Evolutionary conservation across 2,888 invertebrate genomes (phyloP), one percentile per base, ranked within the genome.

Genomic region (Acanthopleura granulata): DNA sequence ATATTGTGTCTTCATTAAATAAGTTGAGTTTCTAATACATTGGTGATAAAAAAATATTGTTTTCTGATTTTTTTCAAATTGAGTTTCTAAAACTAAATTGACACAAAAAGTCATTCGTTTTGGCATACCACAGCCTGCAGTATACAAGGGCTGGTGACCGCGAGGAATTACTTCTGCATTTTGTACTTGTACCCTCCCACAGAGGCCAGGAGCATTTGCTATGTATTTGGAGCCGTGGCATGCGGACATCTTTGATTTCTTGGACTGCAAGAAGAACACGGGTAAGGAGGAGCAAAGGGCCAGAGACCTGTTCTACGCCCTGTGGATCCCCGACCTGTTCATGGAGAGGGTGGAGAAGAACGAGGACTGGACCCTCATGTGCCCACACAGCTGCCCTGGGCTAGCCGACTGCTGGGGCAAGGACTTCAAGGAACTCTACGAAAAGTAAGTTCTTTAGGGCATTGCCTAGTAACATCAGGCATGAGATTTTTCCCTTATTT

Each of bases 141-240:
- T n/a, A n/a, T n/a, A n/a, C n/a, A n/a, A n/a, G n/a, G n/a, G n/a
- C n/a, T n/a, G n/a, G n/a, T n/a, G n/a, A n/a, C n/a, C n/a, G n/a
- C n/a, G n/a, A n/a, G n/a, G n/a, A n/a, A n/a, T n/a, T n/a, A n/a
- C n/a, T n/a, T n/a, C n/a, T n/a, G 40, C 9, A 40, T 40, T 40
- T 40, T 40, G 40, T 40, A 9, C 9, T 40, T 40, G 40, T 9
- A 3, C 40, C 40, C 9, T 40, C 9, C 40, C 40, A 9, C 85
- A 93, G 93, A 92, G 98, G 79, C 98, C 98, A 0, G 99, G 99
- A 29, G 98, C 98, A 3, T 98, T 99, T 92, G 98, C 99, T 22
- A 94, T 99, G 78, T 99, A 99, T 88, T 91, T 99, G 74, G 99
- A 99, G 91, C 99, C 99, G 0, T 99, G 99, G 99, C 99, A 99